Conservation (phyloP, 2,113 vertebrate genomes). For the Heloderma charlesbogerti region DNA sequence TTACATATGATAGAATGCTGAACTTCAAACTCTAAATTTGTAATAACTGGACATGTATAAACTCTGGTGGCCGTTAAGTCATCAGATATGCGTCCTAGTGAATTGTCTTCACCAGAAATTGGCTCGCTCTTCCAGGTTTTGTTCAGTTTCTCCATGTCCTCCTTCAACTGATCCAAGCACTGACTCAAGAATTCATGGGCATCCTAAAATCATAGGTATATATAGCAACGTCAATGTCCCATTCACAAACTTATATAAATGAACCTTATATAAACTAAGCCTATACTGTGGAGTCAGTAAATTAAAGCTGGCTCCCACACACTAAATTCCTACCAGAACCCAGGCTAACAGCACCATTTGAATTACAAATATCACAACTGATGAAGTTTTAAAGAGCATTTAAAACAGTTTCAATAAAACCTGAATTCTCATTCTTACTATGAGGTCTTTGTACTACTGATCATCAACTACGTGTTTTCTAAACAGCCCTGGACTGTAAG, state of each 20-base stretch:
- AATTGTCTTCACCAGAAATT: conserved; percentile 80
- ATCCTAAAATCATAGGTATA: conserved; percentile 80
- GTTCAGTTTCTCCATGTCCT: conserved; percentile 96
- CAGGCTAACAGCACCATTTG: neutral
- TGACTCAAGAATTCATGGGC: conserved; percentile 98
- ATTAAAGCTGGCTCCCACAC: neutral
- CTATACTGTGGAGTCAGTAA: neutral
- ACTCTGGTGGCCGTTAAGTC: conserved; percentile 87
- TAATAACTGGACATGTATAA: conserved; percentile 94
- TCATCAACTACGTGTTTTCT: neutral
- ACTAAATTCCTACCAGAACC: neutral
- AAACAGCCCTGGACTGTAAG: neutral
- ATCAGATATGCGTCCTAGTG: conserved; percentile 72
- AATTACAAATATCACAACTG: neutral
- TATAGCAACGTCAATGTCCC: neutral
- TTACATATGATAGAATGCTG: conserved; percentile 98
- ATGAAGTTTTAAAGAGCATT: neutral
- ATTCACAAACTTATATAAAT: neutral
- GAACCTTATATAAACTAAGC: neutral
- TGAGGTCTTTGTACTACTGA: neutral
- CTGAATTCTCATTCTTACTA: neutral
- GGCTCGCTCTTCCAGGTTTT: conserved; percentile 90
- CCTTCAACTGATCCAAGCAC: conserved; percentile 97
- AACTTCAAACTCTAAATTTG: conserved; percentile 98
- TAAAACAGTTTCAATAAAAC: neutral